Conservation (phyloP, 1,140 invertebrate species). For the Drosophila ananassae region DNA sequence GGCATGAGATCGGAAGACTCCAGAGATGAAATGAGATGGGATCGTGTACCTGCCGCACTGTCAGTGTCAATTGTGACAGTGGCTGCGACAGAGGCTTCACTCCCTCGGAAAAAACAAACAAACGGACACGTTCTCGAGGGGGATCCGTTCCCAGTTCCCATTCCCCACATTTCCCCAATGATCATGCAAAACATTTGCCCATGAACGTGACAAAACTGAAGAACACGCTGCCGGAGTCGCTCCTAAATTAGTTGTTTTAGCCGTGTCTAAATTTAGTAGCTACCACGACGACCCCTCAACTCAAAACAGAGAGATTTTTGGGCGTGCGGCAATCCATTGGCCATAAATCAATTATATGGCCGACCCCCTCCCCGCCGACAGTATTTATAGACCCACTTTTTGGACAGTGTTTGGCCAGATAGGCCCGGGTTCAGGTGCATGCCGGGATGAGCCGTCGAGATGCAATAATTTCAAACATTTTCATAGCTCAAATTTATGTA, state of each 20-base stretch:
- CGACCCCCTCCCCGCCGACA: conserved; percentile 5
- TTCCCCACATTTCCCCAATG: conserved; percentile 3
- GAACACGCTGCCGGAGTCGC: conserved; percentile 57
- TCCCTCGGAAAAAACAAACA: conserved; percentile 67
- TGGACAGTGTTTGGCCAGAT: conserved; percentile 4
- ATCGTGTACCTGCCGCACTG: conserved; percentile 77
- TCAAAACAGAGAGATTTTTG: conserved; percentile 13
- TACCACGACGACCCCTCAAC: conserved; percentile 18
- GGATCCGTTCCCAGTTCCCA: neutral
- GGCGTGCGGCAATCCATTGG: conserved; percentile 71
- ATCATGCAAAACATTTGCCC: conserved; percentile 64
- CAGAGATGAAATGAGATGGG: conserved; percentile 24
- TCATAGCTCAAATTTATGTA: conserved; percentile 51
- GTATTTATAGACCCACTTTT: conserved; percentile 43
- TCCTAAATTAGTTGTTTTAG: conserved; percentile 80
- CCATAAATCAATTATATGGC: conserved; percentile 77
- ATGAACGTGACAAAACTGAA: conserved; percentile 79
- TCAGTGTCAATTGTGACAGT: conserved; percentile 81
- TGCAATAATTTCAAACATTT: conserved; percentile 62
- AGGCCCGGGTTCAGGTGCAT: conserved; percentile 61
- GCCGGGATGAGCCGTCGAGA: conserved; percentile 15
- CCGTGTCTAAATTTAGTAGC: conserved; percentile 73
- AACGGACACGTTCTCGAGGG: conserved; percentile 57
- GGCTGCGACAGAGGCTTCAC: conserved; percentile 45
- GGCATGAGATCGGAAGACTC: neutral